Percentiles rank a stretch among this genome's conserved stretches.
Conservation (phyloP, 30 jellyfish, hydroid and myxozoan species). For the Phacellophora camtschatica region DNA sequence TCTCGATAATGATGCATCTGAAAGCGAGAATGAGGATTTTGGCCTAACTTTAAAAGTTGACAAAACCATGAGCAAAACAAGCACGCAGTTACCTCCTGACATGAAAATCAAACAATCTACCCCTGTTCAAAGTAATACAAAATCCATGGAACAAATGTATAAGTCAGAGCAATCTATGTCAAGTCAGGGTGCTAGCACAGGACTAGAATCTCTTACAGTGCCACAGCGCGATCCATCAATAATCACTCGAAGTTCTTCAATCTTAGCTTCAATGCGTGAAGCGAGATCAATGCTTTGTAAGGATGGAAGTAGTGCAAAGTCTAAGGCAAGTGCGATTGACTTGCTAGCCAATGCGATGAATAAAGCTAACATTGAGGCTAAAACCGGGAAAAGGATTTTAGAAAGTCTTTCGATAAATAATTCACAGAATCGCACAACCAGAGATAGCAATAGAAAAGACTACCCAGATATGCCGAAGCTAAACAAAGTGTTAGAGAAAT, state of each 20-base stretch:
- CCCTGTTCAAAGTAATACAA: conserved; percentile 2
- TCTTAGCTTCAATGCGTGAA: conserved; percentile 77
- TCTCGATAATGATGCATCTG: conserved; percentile 6
- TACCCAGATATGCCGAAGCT: conserved; percentile 90
- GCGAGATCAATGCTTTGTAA: conserved; percentile 69
- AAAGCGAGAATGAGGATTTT: conserved; percentile 51
- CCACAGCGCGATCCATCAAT: conserved; percentile 67
- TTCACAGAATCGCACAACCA: not conserved
- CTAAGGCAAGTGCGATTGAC: conserved; percentile 86
- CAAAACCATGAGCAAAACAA: not conserved
- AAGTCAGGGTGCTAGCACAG: not conserved
- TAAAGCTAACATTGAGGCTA: conserved; percentile 91
- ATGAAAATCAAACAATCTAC: conserved; percentile 33
- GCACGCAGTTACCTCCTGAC: not conserved
- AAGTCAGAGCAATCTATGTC: not conserved
- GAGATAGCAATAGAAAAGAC: conserved; percentile 45
- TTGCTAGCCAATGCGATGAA: conserved; percentile 95
- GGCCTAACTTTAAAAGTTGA: conserved; percentile 41
- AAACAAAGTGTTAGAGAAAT: conserved; percentile 64
- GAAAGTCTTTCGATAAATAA: conserved; percentile 39
- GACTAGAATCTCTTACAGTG: not conserved
- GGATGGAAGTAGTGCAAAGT: conserved; percentile 48
- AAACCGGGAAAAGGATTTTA: conserved; percentile 84
- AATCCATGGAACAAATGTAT: conserved; percentile 11
- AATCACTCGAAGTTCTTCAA: conserved; percentile 82